phyloP scores from a whole-genome alignment of 2,113 vertebrate species.

The Bostrychus sinensis region DNA sequence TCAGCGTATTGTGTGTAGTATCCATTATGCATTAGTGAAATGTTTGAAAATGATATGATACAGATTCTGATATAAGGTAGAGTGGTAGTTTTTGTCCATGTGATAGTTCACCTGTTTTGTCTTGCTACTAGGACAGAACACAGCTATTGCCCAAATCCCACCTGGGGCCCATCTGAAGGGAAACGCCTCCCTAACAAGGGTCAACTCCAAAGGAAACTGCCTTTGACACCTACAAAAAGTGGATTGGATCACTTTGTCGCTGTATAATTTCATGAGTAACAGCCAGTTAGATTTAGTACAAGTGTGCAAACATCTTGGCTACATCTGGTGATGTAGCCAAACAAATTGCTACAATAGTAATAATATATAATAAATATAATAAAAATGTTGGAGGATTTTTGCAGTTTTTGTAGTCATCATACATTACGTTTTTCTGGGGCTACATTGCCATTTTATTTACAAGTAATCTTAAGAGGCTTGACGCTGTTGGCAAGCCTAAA shows the following conservation, averaged over 20 bases:
- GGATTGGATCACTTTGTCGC: slow-evolving; percentile 1
- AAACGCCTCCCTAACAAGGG: slow-evolving; percentile 15
- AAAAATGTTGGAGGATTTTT: no score
- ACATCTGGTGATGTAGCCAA: no score
- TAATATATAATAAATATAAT: no score
- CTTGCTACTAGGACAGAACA: slow-evolving; percentile 6
- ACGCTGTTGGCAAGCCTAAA: no score
- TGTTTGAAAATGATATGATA: neutral
- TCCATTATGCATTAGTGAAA: slow-evolving; percentile 24
- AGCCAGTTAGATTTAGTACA: no score
- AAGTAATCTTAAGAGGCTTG: no score
- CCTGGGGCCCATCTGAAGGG: slow-evolving; percentile 13
- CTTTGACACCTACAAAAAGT: slow-evolving; percentile 15
- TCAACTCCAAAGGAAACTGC: slow-evolving; percentile 17
- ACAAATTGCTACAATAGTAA: no score
- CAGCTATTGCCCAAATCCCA: slow-evolving; percentile 7
- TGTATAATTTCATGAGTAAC: neutral
- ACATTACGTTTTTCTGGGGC: no score
- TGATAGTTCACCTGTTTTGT: neutral
- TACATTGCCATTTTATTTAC: no score
- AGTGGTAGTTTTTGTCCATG: no score
- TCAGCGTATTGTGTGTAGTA: slow-evolving; percentile 11
- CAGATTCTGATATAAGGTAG: neutral
- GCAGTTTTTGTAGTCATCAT: no score
- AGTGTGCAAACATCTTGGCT: no score